Evolutionary conservation across 2,888 invertebrate species (phyloP), one percentile per base, ranked within the genome.

Genomic region (Agriopis leucophaearia): DNA sequence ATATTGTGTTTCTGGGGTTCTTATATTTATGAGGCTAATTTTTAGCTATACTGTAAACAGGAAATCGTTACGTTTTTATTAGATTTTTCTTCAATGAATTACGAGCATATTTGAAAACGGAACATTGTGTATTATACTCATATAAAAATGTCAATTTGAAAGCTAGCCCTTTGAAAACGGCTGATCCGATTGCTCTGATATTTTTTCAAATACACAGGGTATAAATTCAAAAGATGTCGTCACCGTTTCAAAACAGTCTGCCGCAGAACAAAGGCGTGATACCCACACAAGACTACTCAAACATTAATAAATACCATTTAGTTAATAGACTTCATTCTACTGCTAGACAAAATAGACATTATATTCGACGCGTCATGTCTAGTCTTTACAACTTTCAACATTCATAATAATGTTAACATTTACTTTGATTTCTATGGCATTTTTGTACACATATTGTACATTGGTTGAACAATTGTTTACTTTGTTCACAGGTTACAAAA

Each of bases 401-500:
- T 38, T 38, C n/a, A n/a, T n/a, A n/a, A 9, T 38, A 8, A 38
- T 10, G 38, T 36, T 8, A 36, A 38, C 54, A 54, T 40, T 36
- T 40, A 12, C 18, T 42, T 42, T 55, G 55, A 44, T 52, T 51
- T 51, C 12, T 51, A 15, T 44, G 10, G 8, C 44, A 44, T 52
- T 36, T 18, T 60, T 16, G 8, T 16, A 40, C 40, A 35, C 35
- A 10, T 36, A 42, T 51, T 16, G 18, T 16, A 40, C 40, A 35
- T 42, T 15, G 18, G 48, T 12, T 51, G 10, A 60, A 44, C 8
- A 44, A 38, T 55, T 40, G 38, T 58, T 63, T 63, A 57, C 57
- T 50, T 74, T 73, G 70, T 73, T 55, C 54, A 38, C 91, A 90
- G 91, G 75, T 80, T 69, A 64, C 74, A 65, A 72, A 66, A 74